Percentiles rank a stretch among this genome's conserved stretches.
Evolutionary conservation across 2,888 invertebrate species (phyloP).

Genomic region (Noctua comes): DNA sequence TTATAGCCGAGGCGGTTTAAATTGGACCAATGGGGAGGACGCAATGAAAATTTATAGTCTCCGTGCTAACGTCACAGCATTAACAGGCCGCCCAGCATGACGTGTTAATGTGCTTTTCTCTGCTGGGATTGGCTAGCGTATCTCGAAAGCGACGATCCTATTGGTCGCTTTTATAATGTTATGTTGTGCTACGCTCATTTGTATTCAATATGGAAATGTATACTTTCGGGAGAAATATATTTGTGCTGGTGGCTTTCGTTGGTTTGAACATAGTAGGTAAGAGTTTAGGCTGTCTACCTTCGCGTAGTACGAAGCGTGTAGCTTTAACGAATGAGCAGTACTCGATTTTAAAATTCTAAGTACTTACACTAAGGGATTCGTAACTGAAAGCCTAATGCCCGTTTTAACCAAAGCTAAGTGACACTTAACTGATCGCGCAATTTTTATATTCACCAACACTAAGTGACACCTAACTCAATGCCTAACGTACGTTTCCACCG

Average conservation of each 20-base stretch:
- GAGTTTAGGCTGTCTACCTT: background rate
- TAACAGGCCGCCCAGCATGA: background rate
- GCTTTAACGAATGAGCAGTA: too few relatives aligned
- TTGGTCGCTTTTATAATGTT: conserved; percentile 1
- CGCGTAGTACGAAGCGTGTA: background rate
- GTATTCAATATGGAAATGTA: conserved; percentile 12
- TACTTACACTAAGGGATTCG: too few relatives aligned
- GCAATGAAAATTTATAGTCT: conserved; percentile 6
- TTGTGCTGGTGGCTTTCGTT: background rate
- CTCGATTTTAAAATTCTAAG: too few relatives aligned
- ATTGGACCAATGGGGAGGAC: background rate
- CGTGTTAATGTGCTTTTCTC: background rate
- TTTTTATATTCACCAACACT: too few relatives aligned
- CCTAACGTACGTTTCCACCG: too few relatives aligned
- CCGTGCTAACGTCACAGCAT: background rate
- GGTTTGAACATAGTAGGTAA: background rate
- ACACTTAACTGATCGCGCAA: too few relatives aligned
- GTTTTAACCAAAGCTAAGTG: too few relatives aligned
- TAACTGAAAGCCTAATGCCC: too few relatives aligned
- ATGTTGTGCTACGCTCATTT: background rate
- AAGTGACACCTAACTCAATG: too few relatives aligned
- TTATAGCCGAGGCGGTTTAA: background rate
- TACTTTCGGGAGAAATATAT: conserved; percentile 7
- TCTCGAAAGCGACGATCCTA: background rate
- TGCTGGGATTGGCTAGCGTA: conserved; percentile 5